These are phyloP conservation scores for Echinops telfairi DNA, from an alignment of 2,113 vertebrate species.

Conservation along the genomic window DNA sequence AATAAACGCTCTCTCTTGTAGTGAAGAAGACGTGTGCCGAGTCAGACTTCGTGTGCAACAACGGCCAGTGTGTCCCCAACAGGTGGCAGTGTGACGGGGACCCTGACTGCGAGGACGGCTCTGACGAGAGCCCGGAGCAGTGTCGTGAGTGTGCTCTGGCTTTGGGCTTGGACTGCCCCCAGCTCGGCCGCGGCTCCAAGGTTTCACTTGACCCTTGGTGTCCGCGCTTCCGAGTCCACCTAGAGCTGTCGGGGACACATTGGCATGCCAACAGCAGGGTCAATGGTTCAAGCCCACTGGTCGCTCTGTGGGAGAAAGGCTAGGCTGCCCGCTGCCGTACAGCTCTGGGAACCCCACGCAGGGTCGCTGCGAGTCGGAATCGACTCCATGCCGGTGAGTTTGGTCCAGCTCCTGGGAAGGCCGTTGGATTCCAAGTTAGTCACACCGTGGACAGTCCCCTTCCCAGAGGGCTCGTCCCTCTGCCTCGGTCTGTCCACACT, in stretches of 20 bases:
- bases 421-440: slow-evolving; percentile 65
- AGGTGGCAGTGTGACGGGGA: slow-evolving; percentile 98
- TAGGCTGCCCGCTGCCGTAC: too few species aligned
- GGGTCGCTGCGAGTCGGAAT: too few species aligned
- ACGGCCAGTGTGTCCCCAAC: slow-evolving; percentile 95
- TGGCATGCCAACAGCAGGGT: too few species aligned
- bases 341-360: too few species aligned
- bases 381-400: too few species aligned
- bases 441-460: slow-evolving; percentile 29
- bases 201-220: too few species aligned
- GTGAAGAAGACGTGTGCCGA: slow-evolving; percentile 95
- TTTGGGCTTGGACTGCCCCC: neutral
- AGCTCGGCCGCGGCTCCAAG: slow-evolving; percentile 9
- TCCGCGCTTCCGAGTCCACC: too few species aligned
- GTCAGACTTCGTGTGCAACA: slow-evolving; percentile 94
- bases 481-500: too few species aligned
- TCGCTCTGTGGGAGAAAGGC: too few species aligned
- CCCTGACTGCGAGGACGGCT: slow-evolving; percentile 96
- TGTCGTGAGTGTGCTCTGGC: slow-evolving; percentile 93
- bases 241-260: too few species aligned
- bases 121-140: slow-evolving; percentile 94
- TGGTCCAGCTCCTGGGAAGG: slow-evolving; percentile 25
- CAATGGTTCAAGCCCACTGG: too few species aligned
- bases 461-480: neutral
- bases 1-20: slow-evolving; percentile 79